These are phyloP conservation scores for Neoitamus cyanurus DNA, from an alignment of 2,888 invertebrate genomes.

Conservation along the genomic window DNA sequence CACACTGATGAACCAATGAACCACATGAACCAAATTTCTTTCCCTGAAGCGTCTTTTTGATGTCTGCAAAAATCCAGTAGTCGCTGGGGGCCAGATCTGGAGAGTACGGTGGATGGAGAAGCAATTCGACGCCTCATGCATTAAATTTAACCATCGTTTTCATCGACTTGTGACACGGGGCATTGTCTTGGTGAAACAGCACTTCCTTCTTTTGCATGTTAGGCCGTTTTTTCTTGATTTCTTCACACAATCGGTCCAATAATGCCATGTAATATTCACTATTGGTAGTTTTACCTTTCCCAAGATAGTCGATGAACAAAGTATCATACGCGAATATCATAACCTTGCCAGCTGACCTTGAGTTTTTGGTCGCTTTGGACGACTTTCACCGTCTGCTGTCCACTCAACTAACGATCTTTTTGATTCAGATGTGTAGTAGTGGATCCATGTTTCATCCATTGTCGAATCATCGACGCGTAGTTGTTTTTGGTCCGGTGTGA, in stretches of 20 bases:
- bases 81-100: slow-evolving; percentile 21
- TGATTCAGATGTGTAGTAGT: slow-evolving; percentile 58
- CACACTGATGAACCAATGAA: no score
- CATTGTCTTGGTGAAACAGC: slow-evolving; percentile 44
- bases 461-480: no score
- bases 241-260: slow-evolving; percentile 25
- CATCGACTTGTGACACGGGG: neutral
- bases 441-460: slow-evolving; percentile 62
- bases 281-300: neutral
- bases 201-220: slow-evolving; percentile 28
- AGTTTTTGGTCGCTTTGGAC: slow-evolving; percentile 9
- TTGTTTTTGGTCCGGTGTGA: no score
- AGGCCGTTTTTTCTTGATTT: slow-evolving; percentile 25
- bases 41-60: slow-evolving; percentile 30
- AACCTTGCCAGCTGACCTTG: neutral
- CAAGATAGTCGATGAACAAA: slow-evolving; percentile 15
- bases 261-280: slow-evolving; percentile 14
- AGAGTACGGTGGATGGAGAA: slow-evolving; percentile 10
- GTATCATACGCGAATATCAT: neutral
- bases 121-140: slow-evolving; percentile 7
- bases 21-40: neutral
- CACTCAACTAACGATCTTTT: slow-evolving; percentile 52
- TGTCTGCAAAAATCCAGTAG: slow-evolving; percentile 30
- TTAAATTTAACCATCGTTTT: slow-evolving; percentile 26
- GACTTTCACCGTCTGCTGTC: slow-evolving; percentile 16